A percentile compares a stretch with the other conserved stretches of the same genome.
Evolutionary conservation across 2,888 invertebrate genomes (phyloP).

Genomic region (Loripinus fragilis): DNA sequence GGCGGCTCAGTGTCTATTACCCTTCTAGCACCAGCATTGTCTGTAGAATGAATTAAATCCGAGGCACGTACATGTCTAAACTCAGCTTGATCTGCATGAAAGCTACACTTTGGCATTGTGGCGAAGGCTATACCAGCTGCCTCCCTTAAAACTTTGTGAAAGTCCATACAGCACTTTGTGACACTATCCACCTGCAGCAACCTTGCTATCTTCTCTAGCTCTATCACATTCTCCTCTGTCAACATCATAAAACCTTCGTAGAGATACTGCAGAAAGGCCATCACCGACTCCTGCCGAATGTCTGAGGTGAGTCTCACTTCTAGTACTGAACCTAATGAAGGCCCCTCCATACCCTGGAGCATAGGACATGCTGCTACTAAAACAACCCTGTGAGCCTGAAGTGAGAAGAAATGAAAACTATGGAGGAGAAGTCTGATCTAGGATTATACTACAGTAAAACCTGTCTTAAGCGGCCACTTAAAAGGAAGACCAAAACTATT

Average conservation of each 20-base stretch:
- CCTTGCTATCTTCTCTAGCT: constrained; percentile 59
- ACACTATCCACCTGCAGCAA: constrained; percentile 60
- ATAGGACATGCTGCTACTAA: constrained; percentile 63
- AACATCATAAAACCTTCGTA: constrained; percentile 63
- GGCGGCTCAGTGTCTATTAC: neutral
- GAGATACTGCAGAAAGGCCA: constrained; percentile 55
- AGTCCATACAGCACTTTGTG: constrained; percentile 58
- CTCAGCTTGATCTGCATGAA: constrained; percentile 49
- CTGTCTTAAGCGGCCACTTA: too few species aligned
- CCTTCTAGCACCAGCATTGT: constrained; percentile 46
- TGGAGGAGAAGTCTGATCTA: too few species aligned
- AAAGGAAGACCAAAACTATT: too few species aligned
- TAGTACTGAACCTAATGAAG: constrained; percentile 47
- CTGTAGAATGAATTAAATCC: constrained; percentile 47
- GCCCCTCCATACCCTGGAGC: constrained; percentile 60
- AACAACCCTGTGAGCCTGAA: constrained; percentile 58
- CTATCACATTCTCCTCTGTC: constrained; percentile 58
- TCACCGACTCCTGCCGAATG: constrained; percentile 53
- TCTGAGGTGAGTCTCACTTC: constrained; percentile 58
- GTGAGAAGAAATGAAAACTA: constrained; percentile 11
- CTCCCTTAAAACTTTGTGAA: constrained; percentile 44
- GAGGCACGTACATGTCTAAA: constrained; percentile 55
- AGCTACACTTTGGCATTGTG: constrained; percentile 42
- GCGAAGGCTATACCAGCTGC: constrained; percentile 35
- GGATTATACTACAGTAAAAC: too few species aligned